Base-by-base conservation (phyloP, 1,140 invertebrate species). In the Diabrotica virgifera region DNA sequence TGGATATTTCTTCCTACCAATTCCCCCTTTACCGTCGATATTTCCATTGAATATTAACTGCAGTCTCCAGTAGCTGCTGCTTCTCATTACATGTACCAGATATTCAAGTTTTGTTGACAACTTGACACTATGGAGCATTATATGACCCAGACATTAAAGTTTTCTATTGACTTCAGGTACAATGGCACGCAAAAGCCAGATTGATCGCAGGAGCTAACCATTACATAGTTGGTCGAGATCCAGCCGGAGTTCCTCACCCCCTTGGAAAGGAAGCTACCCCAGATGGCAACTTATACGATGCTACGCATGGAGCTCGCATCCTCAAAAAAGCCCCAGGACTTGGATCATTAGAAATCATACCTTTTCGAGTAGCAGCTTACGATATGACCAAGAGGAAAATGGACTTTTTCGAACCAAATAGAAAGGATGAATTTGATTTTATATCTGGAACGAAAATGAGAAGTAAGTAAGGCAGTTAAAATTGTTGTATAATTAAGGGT, bases 391-490 rank as follows among this genome's bases (percentile, higher is more conserved):
- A 86, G 54, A 87, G 87, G 56, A 85, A 86, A 69, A 99, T 99
- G 98, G 89, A 89, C n/a, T 98, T 97, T 80, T 98, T 95, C 80
- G 94, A 99, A 77, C 89, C 92, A 0, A 83, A 86, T 36, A 82
- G 92, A 36, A 92, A 92, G 72, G 88, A 95, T 35, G 95, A 99
- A 74, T 99, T 97, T 81, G 89, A 95, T 62, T 99, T 99, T 75
- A 99, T 99, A 71, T 99, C 96, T 0, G 97, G 97, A 36, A 99
- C 98, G 1, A 92, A 90, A 80, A 99, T 99, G 96, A 84, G 98
- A 67, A 70, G 80, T 71, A 53, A 66, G 67, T 65, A n/a, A n/a
- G n/a, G n/a, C n/a, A n/a, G n/a, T n/a, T n/a, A n/a, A n/a, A n/a
- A n/a, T n/a, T n/a, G n/a, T n/a, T n/a, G n/a, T n/a, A n/a, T n/a